Evolutionary conservation across 2,888 invertebrate genomes (phyloP).

Genomic region (Pardosa pseudoannulata): DNA sequence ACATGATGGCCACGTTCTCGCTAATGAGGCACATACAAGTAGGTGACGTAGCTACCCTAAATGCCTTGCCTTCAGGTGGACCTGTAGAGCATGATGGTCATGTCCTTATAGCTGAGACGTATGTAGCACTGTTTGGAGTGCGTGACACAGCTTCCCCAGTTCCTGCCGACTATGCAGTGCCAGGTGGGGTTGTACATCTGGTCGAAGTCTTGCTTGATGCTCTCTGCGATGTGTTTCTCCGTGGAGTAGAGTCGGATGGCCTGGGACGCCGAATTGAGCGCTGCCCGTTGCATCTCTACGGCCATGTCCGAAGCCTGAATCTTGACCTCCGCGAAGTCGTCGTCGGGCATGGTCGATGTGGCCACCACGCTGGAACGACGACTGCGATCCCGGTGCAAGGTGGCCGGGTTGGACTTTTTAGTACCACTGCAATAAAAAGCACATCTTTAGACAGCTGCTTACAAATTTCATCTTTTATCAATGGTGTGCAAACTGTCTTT

Average conservation of each 20-base stretch:
- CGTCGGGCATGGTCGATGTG: slow-evolving; percentile 42
- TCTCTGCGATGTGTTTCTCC: slow-evolving; percentile 75
- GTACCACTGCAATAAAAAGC: slow-evolving; percentile 1
- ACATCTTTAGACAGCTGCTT: no score
- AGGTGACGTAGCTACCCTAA: slow-evolving; percentile 75
- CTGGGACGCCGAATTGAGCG: slow-evolving; percentile 72
- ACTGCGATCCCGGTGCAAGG: slow-evolving; percentile 36
- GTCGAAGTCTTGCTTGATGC: slow-evolving; percentile 75
- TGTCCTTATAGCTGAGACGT: slow-evolving; percentile 73
- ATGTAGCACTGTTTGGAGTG: slow-evolving; percentile 75
- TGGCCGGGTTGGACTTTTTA: slow-evolving; percentile 34
- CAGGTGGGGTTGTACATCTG: slow-evolving; percentile 75
- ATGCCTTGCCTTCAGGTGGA: slow-evolving; percentile 74
- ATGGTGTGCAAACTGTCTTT: no score
- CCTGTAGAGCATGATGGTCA: slow-evolving; percentile 74
- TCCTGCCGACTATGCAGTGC: slow-evolving; percentile 75
- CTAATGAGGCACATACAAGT: slow-evolving; percentile 74
- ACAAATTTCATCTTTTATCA: no score
- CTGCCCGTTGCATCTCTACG: slow-evolving; percentile 74
- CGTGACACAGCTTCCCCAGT: slow-evolving; percentile 75
- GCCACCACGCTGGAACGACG: slow-evolving; percentile 48
- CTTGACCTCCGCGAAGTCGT: slow-evolving; percentile 65
- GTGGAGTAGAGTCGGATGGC: slow-evolving; percentile 73
- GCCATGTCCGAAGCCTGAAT: slow-evolving; percentile 75
- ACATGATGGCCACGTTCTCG: slow-evolving; percentile 74